Conservation (phyloP, 2,888 invertebrate genomes). For the Phalera bucephala region DNA sequence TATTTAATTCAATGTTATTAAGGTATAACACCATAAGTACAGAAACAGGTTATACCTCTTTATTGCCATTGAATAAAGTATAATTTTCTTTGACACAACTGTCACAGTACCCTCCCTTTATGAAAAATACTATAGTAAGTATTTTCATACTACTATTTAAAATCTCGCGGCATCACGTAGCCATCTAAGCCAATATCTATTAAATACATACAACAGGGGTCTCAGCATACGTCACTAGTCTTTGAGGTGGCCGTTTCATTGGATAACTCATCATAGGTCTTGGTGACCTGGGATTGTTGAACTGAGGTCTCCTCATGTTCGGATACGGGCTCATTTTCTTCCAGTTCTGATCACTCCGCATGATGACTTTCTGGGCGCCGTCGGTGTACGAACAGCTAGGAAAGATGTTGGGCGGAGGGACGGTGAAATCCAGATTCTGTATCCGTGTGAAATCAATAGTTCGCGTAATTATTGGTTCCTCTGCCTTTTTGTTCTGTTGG, state of each 20-base stretch:
- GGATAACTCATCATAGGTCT: constrained; percentile 3
- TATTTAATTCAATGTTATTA: too few species aligned
- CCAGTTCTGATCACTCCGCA: neutral
- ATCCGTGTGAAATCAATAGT: constrained; percentile 31
- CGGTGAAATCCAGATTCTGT: constrained; percentile 1
- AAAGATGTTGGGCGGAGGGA: neutral
- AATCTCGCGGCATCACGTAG: neutral
- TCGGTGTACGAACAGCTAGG: neutral
- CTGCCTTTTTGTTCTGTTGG: constrained; percentile 23
- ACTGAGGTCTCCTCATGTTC: neutral
- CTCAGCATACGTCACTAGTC: constrained; percentile 25
- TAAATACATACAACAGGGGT: constrained; percentile 41
- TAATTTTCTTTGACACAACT: constrained; percentile 29
- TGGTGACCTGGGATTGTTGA: neutral
- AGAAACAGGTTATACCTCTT: constrained; percentile 4
- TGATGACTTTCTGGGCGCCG: neutral
- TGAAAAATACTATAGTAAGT: too few species aligned
- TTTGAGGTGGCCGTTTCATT: constrained; percentile 12
- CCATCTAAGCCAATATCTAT: constrained; percentile 8
- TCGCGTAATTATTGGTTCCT: constrained; percentile 32
- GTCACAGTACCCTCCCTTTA: too few species aligned
- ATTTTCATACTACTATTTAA: too few species aligned
- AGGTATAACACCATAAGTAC: too few species aligned
- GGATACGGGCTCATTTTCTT: neutral
- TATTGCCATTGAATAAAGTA: too few species aligned